Evolutionary conservation across 2,888 invertebrate species (phyloP), one percentile per base, ranked within the genome.

Genomic region (Kryphioiulus occultus): DNA sequence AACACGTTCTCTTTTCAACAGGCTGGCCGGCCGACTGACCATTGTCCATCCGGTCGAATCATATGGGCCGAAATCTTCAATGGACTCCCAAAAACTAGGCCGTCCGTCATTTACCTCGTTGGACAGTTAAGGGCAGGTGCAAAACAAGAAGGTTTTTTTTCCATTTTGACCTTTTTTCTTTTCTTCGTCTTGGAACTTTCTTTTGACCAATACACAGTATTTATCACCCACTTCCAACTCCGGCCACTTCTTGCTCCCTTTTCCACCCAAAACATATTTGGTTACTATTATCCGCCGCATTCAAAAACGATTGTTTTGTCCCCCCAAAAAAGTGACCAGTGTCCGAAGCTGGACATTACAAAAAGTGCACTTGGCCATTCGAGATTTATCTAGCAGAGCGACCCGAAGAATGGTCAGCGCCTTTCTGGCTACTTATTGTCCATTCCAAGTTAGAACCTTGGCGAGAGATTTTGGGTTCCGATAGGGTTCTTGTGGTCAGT

Each of bases 111-210:
- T 86, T 86, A 10, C 42, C 44, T 85, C 15, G 44, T n/a, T 53
- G 86, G 53, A n/a, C 47, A 86, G 32, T 86, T 86, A 26, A 32
- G 42, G 86, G 86, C 86, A 86, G 86, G 86, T 86, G 86, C 86
- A 86, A 47, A 86, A 86, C 39, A 86, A 53, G 53, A 17, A 86
- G 53, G 7, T 39, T 86, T 86, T 53, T 86, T 53, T 86, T 30
- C 86, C 53, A n/a, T 47, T 86, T 53, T 30, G 22, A 39, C 39
- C 53, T 86, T 44, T 85, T 85, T 85, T 85, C 44, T 35, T 85
- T 22, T 4, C 22, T 47, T 53, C 86, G 26, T 10, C 19, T 53
- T 53, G n/a, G n/a, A 47, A n/a, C 44, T 86, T 86, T 86, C 53
- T 86, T 86, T 47, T 86, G 17, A 85, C 26, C 22, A 85, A 85